Evolutionary conservation across 2,888 invertebrate genomes (phyloP), one percentile per base, ranked within the genome.

Genomic region (Oxytorus armatus): DNA sequence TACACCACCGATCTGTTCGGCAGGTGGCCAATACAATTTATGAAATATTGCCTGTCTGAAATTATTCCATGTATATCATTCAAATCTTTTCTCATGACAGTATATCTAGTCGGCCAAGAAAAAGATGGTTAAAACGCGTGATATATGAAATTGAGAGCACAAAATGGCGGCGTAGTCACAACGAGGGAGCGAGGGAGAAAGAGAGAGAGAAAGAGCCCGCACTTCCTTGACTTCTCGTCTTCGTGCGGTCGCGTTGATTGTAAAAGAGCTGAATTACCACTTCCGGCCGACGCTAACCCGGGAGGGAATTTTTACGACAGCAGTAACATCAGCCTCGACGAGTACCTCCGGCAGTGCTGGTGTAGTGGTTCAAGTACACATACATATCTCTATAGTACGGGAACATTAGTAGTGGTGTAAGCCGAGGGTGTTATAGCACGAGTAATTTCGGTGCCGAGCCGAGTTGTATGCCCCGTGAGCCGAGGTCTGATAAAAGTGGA

Each of bases 181-280:
- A n/a, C n/a, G n/a, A n/a, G 2, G 23, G 18, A 29, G 18, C 16
- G 3, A 36, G 16, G n/a, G 21, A 14, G 18, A 29, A 18, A 3
- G 14, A 7, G 36, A 39, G 39, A n/a, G 25, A 72, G 59, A 23
- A 25, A 55, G 5, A 14, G n/a, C 10, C 21, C 29, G 66, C 72
- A 73, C 72, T 80, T 80, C 63, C 72, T 73, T 61, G 68, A 69
- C 77, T 73, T 61, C 63, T 25, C 51, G 53, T 65, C 63, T 63
- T 49, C 44, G 53, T 49, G 73, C 47, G 73, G 77, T 80, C 73
- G 73, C 73, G 80, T 69, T 73, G 80, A 80, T 80, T 80, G 80
- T 80, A 69, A 80, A 77, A 73, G 72, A 57, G 77, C 73, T 69
- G 80, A 69, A 77, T 80, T 77, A 80, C 80, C 80, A 77, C 80